These are phyloP conservation scores for Pristionchus arcanus DNA, from an alignment of 2,888 invertebrate genomes.

Conservation along the genomic window DNA sequence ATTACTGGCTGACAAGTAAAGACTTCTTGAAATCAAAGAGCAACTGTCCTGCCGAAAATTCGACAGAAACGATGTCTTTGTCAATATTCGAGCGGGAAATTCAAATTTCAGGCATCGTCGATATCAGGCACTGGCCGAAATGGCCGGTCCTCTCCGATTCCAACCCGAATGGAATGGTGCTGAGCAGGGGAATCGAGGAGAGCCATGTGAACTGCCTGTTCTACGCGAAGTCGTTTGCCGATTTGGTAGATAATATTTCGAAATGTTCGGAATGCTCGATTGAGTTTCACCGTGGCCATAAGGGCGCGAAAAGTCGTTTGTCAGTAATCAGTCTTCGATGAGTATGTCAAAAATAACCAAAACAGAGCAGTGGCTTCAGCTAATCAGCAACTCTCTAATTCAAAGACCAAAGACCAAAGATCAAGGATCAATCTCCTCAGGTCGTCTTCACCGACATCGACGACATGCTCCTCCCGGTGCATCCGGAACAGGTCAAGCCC, in stretches of 20 bases:
- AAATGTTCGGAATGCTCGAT: background rate
- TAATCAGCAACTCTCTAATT: background rate
- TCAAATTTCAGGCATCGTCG: conserved; percentile 69
- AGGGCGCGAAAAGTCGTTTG: background rate
- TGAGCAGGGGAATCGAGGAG: conserved; percentile 76
- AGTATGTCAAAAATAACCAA: too few species aligned
- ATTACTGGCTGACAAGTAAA: too few species aligned
- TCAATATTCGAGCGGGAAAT: background rate
- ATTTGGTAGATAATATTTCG: conserved; percentile 60
- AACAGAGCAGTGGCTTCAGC: too few species aligned
- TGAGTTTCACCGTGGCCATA: background rate
- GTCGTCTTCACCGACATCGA: conserved; percentile 78
- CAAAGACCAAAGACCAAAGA: background rate
- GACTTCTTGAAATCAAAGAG: too few species aligned
- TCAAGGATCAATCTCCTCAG: conserved; percentile 38
- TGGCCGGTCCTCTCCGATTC: conserved; percentile 78
- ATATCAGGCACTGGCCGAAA: conserved; percentile 76
- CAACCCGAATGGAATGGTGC: conserved; percentile 76
- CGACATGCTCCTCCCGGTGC: conserved; percentile 76
- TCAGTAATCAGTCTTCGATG: background rate
- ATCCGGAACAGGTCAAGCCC: conserved; percentile 67
- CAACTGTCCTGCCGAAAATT: background rate
- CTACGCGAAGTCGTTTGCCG: conserved; percentile 77
- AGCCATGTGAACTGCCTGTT: conserved; percentile 78
- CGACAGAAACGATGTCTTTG: background rate